These are phyloP conservation scores for Prunella himalayana DNA, from an alignment of 2,113 vertebrate species.

Conservation along the genomic window DNA sequence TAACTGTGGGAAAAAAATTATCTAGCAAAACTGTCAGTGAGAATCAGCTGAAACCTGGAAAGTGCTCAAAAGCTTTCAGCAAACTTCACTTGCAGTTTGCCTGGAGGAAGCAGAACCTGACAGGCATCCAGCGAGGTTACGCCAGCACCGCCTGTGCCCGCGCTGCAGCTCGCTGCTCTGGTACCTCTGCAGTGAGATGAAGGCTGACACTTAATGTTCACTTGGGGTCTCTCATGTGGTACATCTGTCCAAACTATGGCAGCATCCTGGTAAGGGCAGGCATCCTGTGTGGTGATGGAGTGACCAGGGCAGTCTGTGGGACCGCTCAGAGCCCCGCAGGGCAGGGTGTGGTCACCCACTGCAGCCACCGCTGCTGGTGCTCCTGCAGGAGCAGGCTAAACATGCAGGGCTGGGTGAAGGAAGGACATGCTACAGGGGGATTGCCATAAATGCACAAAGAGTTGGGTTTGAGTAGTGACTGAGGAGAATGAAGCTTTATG, in stretches of 20 bases:
- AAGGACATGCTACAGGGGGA: background rate
- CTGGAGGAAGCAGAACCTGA: constrained; percentile 6
- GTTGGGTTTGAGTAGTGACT: background rate
- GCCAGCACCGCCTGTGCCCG: background rate
- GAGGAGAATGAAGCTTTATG: background rate
- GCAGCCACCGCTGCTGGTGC: background rate
- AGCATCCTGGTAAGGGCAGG: background rate
- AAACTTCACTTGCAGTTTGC: constrained; percentile 27
- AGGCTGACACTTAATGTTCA: background rate
- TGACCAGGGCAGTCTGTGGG: rapidly evolving
- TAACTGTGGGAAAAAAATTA: constrained; percentile 37
- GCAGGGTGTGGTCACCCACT: background rate
- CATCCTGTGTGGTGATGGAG: background rate
- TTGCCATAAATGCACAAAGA: background rate
- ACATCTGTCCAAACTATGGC: background rate
- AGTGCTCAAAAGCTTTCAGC: constrained; percentile 28
- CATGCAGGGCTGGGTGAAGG: background rate
- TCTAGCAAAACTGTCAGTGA: constrained; percentile 16
- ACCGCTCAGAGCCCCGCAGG: rapidly evolving
- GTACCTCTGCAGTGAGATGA: rapidly evolving
- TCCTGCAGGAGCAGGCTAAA: background rate
- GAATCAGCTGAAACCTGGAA: constrained; percentile 48
- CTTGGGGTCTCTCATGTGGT: background rate
- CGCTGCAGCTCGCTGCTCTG: rapidly evolving
- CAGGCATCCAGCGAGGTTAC: background rate